A percentile compares a stretch with the other conserved stretches of the same genome.
These are phyloP conservation scores for Arenicola marina DNA, from an alignment of 2,888 invertebrate genomes.

Conservation along the genomic window DNA sequence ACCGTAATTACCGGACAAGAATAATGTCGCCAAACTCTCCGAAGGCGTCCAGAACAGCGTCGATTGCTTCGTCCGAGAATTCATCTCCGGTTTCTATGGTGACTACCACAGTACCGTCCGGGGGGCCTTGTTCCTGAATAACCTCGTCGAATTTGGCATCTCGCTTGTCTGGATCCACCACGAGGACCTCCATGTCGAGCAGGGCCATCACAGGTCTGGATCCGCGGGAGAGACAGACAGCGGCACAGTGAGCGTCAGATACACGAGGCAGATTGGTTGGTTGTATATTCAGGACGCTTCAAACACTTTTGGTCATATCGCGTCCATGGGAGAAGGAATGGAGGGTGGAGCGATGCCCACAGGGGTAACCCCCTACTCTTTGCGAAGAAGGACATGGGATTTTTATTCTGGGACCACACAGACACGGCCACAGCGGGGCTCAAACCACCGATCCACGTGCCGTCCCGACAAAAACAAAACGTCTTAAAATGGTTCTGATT, in stretches of 20 bases:
- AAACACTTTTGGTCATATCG: no score
- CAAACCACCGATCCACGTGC: no score
- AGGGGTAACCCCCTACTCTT: no score
- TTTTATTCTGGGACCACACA: no score
- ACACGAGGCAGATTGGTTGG: background rate
- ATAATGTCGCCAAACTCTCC: conserved; percentile 83
- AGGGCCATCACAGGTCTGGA: conserved; percentile 88
- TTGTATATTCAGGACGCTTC: no score
- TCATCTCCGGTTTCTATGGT: conserved; percentile 65
- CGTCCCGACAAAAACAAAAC: no score
- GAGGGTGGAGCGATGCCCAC: no score
- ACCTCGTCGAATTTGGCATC: conserved; percentile 72
- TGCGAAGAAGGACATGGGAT: no score
- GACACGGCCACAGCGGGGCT: no score
- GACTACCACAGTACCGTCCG: conserved; percentile 90
- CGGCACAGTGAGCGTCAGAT: background rate
- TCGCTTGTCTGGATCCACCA: conserved; percentile 77
- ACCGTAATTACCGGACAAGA: conserved; percentile 70
- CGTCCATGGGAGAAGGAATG: no score
- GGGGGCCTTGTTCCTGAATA: conserved; percentile 70
- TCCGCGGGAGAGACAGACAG: background rate
- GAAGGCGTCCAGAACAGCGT: conserved; percentile 77
- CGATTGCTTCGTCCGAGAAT: conserved; percentile 79
- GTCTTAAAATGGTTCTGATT: no score
- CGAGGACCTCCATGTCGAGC: conserved; percentile 83